phyloP scores from a whole-genome alignment of 2,113 vertebrate species.

The Engystomops pustulosus region DNA sequence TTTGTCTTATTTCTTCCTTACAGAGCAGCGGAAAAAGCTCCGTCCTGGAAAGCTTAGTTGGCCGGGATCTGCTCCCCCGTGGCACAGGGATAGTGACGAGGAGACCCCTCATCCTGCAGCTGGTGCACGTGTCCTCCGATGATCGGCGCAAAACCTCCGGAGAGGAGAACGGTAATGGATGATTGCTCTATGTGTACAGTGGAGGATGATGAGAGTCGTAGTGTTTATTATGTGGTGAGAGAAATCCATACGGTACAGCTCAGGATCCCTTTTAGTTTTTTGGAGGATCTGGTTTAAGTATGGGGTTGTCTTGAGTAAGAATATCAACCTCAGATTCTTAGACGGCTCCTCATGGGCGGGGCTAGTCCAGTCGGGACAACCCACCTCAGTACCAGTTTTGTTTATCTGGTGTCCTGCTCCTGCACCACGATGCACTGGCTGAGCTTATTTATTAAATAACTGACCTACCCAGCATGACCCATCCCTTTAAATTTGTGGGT shows the following conservation, averaged over 20 bases:
- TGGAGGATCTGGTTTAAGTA: too few species aligned
- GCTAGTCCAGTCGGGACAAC: neutral
- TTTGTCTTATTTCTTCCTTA: slow-evolving; percentile 64
- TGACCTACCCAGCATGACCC: too few species aligned
- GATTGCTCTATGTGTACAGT: neutral
- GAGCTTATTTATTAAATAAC: too few species aligned
- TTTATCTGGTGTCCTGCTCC: neutral
- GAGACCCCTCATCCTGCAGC: slow-evolving; percentile 93
- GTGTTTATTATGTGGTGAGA: neutral
- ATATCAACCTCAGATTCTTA: too few species aligned
- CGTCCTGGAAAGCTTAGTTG: slow-evolving; percentile 95
- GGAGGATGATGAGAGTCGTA: neutral
- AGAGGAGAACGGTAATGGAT: slow-evolving; percentile 89
- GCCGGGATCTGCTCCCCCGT: slow-evolving; percentile 90
- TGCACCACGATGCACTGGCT: too few species aligned
- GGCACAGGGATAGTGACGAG: slow-evolving; percentile 97
- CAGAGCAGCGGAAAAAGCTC: slow-evolving; percentile 99
- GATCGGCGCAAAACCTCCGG: slow-evolving; percentile 85
- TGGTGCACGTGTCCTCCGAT: slow-evolving; percentile 90
- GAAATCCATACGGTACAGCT: too few species aligned
- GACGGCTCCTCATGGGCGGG: too few species aligned
- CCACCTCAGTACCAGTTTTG: too few species aligned
- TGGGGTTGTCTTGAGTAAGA: too few species aligned
- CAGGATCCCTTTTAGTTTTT: too few species aligned
- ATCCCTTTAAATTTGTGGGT: too few species aligned